Conservation (phyloP, 2,797 vertebrate species). For the Phoxinus dragarum region DNA sequence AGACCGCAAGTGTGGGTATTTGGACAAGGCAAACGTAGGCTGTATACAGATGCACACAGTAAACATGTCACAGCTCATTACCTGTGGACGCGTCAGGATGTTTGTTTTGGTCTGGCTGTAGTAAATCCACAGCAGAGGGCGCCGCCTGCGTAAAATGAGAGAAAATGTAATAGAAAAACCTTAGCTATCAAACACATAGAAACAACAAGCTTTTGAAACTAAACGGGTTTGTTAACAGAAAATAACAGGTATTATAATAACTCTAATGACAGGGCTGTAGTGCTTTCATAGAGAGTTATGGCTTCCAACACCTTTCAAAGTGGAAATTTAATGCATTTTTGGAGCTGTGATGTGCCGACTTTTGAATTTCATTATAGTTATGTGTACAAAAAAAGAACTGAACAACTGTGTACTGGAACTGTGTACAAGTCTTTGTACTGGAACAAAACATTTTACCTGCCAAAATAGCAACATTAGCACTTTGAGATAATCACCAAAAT, state of each 20-base stretch:
- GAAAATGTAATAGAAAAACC: not conserved
- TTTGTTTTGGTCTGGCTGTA: constrained; percentile 63
- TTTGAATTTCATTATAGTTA: not conserved
- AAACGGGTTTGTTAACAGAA: not conserved
- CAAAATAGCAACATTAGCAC: not conserved
- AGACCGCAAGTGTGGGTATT: too few relatives aligned
- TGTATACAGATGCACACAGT: not conserved
- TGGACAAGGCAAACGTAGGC: too few relatives aligned
- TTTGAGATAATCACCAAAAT: not conserved
- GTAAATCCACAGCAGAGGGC: constrained; percentile 70
- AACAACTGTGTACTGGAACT: too few relatives aligned
- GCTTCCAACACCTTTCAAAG: not conserved
- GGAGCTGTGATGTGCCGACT: not conserved
- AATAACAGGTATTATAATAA: not conserved
- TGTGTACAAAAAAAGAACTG: not conserved
- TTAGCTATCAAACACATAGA: not conserved
- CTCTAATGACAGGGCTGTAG: too few relatives aligned
- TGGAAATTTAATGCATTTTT: not conserved
- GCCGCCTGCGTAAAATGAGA: constrained; percentile 62
- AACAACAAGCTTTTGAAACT: not conserved
- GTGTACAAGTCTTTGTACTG: too few relatives aligned
- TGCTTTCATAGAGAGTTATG: not conserved
- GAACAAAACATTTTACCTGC: not conserved
- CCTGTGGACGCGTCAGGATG: constrained; percentile 70
- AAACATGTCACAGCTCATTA: constrained; percentile 34